A percentile compares a stretch with the other conserved stretches of the same genome.
Evolutionary conservation across 2,113 vertebrate species (phyloP).

Genomic region (Apteryx owenii): DNA sequence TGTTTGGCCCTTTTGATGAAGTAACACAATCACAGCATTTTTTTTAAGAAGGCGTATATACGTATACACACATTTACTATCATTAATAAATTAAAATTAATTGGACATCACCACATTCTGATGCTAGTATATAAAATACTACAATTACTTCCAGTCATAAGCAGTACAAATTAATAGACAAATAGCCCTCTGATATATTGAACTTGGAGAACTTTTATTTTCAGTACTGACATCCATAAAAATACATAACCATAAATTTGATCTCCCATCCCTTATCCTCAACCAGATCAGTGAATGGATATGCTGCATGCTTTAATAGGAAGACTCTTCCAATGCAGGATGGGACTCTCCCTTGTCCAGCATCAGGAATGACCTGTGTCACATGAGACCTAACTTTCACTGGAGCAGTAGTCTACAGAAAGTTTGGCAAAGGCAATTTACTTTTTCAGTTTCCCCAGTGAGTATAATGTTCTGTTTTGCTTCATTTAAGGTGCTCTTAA

Average conservation of each 20-base stretch:
- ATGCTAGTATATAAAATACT: background rate
- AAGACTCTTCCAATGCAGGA: background rate
- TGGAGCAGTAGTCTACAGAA: background rate
- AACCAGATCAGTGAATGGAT: background rate
- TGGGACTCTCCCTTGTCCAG: background rate
- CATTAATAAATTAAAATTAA: background rate
- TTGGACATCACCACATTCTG: background rate
- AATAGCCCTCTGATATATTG: background rate
- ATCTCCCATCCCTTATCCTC: background rate
- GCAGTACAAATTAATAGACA: background rate
- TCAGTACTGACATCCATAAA: background rate
- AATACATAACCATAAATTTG: background rate
- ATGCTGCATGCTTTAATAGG: background rate
- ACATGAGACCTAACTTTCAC: background rate
- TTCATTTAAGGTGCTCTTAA: background rate
- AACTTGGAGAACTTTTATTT: background rate
- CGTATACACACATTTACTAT: background rate
- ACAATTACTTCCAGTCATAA: background rate
- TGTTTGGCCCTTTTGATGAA: background rate
- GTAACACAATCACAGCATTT: background rate
- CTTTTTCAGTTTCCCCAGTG: background rate
- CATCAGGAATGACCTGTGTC: background rate
- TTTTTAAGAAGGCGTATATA: background rate
- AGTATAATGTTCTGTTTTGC: background rate
- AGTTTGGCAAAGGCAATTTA: background rate